These are phyloP conservation scores for Marmota flaviventris DNA, from an alignment of 2,113 vertebrate genomes.

Conservation along the genomic window DNA sequence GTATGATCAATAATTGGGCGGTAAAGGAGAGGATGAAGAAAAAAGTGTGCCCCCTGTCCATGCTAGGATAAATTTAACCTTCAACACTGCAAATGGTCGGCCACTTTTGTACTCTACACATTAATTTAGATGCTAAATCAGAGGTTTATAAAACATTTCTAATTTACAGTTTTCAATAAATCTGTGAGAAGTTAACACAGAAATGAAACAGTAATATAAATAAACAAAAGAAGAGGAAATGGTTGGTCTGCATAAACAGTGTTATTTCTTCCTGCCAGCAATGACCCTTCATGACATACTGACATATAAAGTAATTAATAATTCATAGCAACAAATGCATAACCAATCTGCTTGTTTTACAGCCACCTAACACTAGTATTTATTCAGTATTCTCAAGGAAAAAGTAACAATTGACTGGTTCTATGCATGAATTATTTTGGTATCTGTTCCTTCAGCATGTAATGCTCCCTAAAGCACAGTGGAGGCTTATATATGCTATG, in stretches of 20 bases:
- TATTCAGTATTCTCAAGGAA: neutral
- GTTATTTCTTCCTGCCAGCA: conserved; percentile 4
- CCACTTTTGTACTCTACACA: neutral
- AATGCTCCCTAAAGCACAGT: neutral
- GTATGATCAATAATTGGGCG: neutral
- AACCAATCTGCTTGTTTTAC: neutral
- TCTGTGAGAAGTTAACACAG: conserved; percentile 48
- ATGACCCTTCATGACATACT: neutral
- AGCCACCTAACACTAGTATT: neutral
- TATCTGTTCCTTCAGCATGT: neutral
- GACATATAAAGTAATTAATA: conserved; percentile 40
- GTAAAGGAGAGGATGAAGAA: neutral
- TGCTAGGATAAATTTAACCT: neutral
- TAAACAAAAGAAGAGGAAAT: neutral
- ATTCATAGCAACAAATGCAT: conserved; percentile 2
- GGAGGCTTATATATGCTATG: neutral
- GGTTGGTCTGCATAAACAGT: neutral
- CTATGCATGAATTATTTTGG: neutral
- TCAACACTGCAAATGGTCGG: neutral
- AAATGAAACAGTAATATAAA: neutral
- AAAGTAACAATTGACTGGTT: neutral
- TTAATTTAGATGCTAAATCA: conserved; percentile 43
- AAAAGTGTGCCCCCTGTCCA: neutral
- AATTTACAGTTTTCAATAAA: conserved; percentile 53
- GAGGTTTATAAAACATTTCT: conserved; percentile 30